Conservation (phyloP, 2,888 invertebrate genomes). For the Pycnomerus fuliginosus region DNA sequence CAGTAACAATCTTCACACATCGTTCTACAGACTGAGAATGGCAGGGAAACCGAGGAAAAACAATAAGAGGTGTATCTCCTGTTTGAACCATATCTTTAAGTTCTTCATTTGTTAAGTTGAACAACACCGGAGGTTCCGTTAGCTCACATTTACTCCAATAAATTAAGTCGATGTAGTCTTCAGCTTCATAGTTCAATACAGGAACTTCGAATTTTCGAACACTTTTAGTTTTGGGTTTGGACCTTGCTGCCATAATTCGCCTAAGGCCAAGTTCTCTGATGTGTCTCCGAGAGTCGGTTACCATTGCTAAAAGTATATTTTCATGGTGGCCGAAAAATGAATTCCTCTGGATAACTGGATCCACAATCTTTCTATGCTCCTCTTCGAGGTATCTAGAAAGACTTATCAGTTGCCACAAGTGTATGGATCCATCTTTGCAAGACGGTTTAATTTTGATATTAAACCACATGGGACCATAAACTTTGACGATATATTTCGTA, state of each 20-base stretch:
- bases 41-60: constrained; percentile 2
- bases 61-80: background rate
- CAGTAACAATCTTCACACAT: constrained; percentile 2
- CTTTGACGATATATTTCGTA: background rate
- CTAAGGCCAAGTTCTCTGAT: constrained; percentile 1
- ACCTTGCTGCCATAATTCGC: background rate
- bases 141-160: background rate
- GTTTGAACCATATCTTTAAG: background rate
- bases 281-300: background rate
- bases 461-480: background rate
- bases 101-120: background rate
- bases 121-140: constrained; percentile 1
- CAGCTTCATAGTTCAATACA: background rate
- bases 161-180: constrained; percentile 1
- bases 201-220: constrained; percentile 1
- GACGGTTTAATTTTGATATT: constrained; percentile 2
- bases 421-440: constrained; percentile 1
- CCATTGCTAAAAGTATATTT: constrained; percentile 4
- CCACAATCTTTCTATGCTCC: constrained; percentile 1
- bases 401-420: background rate
- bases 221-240: background rate
- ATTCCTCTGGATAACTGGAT: constrained; percentile 2
- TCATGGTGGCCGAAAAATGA: constrained; percentile 1
- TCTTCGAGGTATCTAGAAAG: background rate
- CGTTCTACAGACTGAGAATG: constrained; percentile 2